Evolutionary conservation across 2,797 vertebrate species (phyloP), one percentile per base, ranked within the genome.

Genomic region (Sardinella longiceps): DNA sequence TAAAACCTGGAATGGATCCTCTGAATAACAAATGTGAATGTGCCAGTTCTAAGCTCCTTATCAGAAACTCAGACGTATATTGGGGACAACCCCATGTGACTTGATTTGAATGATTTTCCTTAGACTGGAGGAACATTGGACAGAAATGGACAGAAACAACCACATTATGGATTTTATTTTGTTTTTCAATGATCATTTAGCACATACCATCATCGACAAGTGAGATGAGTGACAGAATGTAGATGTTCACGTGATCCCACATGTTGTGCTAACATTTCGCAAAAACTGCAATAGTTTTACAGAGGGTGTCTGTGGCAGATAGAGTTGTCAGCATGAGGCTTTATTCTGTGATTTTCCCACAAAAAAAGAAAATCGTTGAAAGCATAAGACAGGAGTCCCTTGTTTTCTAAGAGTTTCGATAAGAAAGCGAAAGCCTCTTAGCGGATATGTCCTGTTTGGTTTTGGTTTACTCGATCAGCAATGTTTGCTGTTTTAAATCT

Each of bases 401-500:
- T 86, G 83, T 87, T 86, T 90, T 87, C 81, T 88, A 85, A 90
- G 85, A 85, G 87, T 90, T 84, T 37, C 89, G 82, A 90, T 93
- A 91, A 93, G 92, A 74, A 85, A 90, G 82, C 87, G 88, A 94
- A 95, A 95, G 93, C 94, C 88, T 93, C 93, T 95, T 95, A 94
- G 89, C 70, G 86, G 88, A 86, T 92, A 92, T 93, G 89, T 90
- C 66, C 83, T 94, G 90, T 94, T 94, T 95, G 92, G 90, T 91
- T 93, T 93, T 91, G 90, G 88, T 92, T 93, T 94, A 92, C 84
- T 86, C 88, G 53, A 91, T 92, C 89, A 91, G 89, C 89, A 92
- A 91, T 94, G 90, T 95, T 95, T 94, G 94, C 93, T 91, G 90
- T 92, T 93, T 95, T 94, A 95, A 95, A 96, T 94, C 94, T 95